Evolutionary conservation across 1,140 invertebrate species (phyloP), one percentile per base, ranked within the genome.

Genomic region (Planococcus citri): DNA sequence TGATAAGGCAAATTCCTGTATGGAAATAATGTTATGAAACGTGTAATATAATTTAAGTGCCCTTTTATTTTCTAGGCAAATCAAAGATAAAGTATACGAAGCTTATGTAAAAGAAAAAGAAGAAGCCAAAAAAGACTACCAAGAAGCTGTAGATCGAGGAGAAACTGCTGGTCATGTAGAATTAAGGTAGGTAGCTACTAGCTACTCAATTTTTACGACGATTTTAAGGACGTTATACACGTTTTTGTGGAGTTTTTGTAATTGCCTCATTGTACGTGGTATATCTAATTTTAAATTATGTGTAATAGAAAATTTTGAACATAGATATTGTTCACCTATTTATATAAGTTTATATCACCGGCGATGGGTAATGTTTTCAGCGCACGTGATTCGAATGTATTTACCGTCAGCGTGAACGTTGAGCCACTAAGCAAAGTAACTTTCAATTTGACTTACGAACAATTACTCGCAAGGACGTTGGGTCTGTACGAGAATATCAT

Each of bases 391-490:
- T 85, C 85, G 0, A 86, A 87, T 73, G 79, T 82, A 51, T 87
- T 87, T 74, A 82, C 81, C 2, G 82, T 84, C 1, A 82, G 81
- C 1, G 81, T 86, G 4, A 87, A 87, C 74, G 76, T 87, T 10
- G 84, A 85, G 74, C 77, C 83, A 0, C 76, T 80, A 60, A 81
- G 78, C 3, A 82, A 82, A 73, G 83, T 82, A 0, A 77, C 79
- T 0, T 87, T 87, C 76, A 84, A 86, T 72, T 75, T 87, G 67
- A 85, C 82, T 0, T 87, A 87, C 74, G 86, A 87, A 76, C 84
- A 87, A 76, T 73, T 87, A 4, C 75, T 87, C 10, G 75, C 77
- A 1, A 77, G 84, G 6, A 77, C 82, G 37, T 79, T 82, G 61
- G 83, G 83, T 1, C 77, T 80, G 10, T 87, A 87, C 77, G 82